phyloP scores from a whole-genome alignment of 2,113 vertebrate genomes.

The Polyodon spathula region DNA sequence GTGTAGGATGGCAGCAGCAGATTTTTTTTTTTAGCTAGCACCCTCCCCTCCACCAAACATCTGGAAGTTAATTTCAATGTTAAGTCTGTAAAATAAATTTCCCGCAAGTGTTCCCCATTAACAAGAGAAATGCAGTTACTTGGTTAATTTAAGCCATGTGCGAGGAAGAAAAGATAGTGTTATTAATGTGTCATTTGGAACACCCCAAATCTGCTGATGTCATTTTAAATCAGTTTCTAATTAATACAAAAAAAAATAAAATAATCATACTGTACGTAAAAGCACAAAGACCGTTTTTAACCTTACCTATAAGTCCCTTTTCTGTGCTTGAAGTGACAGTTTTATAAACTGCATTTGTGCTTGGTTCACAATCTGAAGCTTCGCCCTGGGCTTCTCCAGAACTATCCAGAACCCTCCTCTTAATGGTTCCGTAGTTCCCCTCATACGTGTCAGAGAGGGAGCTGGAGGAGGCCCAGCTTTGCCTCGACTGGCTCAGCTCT shows the following conservation, averaged over 20 bases:
- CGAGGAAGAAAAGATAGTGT: neutral
- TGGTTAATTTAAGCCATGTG: constrained; percentile 15
- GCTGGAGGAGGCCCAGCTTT: constrained; percentile 82
- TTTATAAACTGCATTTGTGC: constrained; percentile 74
- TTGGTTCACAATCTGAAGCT: constrained; percentile 47
- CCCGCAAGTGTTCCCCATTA: neutral
- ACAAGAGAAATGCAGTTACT: neutral
- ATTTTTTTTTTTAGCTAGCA: constrained; percentile 28
- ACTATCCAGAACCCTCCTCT: constrained; percentile 61
- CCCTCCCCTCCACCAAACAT: neutral
- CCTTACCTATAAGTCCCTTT: constrained; percentile 90
- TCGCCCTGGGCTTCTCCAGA: constrained; percentile 43
- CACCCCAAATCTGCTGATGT: constrained; percentile 28
- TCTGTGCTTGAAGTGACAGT: constrained; percentile 92
- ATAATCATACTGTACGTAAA: constrained; percentile 9
- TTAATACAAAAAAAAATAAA: constrained; percentile 4
- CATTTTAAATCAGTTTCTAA: constrained; percentile 22
- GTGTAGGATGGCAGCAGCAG: constrained; percentile 46
- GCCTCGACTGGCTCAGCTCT: constrained; percentile 58
- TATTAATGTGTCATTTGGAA: constrained; percentile 32
- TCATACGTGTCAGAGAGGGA: constrained; percentile 79
- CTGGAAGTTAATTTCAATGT: too few relatives aligned
- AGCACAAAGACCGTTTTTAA: constrained; percentile 1
- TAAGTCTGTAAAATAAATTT: too few relatives aligned
- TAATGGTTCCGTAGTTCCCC: constrained; percentile 77